These are phyloP conservation scores for Mobula birostris DNA, from an alignment of 2,113 vertebrate species.

Conservation along the genomic window DNA sequence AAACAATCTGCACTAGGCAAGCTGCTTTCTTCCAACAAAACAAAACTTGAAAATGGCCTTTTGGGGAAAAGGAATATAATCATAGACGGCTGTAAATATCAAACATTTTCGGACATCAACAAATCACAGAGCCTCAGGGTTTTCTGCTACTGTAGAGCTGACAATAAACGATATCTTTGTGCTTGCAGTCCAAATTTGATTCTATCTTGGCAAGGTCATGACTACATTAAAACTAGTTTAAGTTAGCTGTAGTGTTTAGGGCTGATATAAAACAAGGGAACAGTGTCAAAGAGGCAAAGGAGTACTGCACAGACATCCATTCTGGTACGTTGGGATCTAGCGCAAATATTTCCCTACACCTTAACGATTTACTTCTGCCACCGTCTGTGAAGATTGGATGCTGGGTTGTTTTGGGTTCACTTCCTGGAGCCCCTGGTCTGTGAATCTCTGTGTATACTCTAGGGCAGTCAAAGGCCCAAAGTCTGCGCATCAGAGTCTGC, in stretches of 20 bases:
- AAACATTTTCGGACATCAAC: background rate
- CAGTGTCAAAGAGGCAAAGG: background rate
- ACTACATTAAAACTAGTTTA: background rate
- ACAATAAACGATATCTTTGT: background rate
- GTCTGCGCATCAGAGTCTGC: too few relatives aligned
- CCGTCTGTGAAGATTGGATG: background rate
- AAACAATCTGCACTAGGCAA: background rate
- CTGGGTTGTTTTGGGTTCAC: too few relatives aligned
- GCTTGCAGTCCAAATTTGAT: background rate
- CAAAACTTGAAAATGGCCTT: background rate
- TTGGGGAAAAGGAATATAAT: background rate
- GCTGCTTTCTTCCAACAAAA: background rate
- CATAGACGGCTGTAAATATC: background rate
- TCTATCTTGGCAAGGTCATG: background rate
- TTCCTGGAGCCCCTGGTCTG: too few relatives aligned
- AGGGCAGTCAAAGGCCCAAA: too few relatives aligned
- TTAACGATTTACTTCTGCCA: background rate
- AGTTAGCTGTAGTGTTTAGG: background rate
- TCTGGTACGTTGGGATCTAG: background rate
- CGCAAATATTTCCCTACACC: background rate
- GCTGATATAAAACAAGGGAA: background rate
- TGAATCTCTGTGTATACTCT: too few relatives aligned
- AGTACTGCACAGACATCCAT: background rate
- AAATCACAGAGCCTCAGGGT: background rate
- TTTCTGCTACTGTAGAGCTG: background rate